Evolutionary conservation across 2,888 invertebrate species (phyloP).

Genomic region (Patella caerulea): DNA sequence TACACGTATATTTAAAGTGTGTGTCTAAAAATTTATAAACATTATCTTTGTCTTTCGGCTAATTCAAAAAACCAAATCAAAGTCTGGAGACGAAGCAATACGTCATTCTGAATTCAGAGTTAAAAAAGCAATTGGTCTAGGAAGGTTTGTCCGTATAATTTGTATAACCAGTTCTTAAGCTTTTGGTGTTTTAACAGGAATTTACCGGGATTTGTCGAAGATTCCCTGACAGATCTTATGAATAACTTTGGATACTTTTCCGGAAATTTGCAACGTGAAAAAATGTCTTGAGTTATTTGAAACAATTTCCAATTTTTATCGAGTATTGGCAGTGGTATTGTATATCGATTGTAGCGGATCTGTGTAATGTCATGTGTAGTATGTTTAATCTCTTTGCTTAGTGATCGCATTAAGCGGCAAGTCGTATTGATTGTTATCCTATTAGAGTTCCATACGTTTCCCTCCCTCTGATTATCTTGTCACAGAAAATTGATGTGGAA

Average conservation of each 20-base stretch:
- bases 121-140: no score
- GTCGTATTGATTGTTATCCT: constrained; percentile 10
- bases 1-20: no score
- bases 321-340: neutral
- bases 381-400: constrained; percentile 8
- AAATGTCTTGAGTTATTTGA: neutral
- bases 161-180: neutral
- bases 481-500: constrained; percentile 7
- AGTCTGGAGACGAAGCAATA: no score
- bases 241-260: neutral
- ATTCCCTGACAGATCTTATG: constrained; percentile 9
- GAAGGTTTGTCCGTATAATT: neutral
- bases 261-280: neutral
- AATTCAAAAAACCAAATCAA: no score
- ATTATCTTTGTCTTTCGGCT: no score
- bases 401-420: neutral
- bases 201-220: neutral
- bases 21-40: no score
- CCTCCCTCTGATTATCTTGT: constrained; percentile 2
- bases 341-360: constrained; percentile 5
- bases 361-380: constrained; percentile 10
- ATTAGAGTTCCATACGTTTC: neutral
- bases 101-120: no score
- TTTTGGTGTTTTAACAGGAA: constrained; percentile 4
- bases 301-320: constrained; percentile 5